Evolutionary conservation across 2,113 vertebrate species (phyloP), one percentile per base, ranked within the genome.

Genomic region (Lophius piscatorius): DNA sequence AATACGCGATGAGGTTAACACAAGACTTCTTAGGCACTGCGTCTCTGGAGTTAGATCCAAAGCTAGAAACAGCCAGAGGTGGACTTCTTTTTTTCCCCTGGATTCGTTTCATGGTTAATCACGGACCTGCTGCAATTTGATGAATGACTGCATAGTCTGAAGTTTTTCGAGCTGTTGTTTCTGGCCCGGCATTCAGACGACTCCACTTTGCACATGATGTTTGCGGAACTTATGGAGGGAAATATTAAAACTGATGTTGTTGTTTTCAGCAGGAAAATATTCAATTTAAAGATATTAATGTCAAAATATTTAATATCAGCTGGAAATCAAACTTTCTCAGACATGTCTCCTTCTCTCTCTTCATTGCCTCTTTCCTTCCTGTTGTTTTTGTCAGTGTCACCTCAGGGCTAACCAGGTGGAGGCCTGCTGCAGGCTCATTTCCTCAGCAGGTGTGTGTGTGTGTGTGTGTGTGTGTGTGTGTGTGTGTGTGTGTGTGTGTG

Each of bases 351-450:
- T n/a, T 21, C 29, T 66, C 49, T 70, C 28, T 59, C 58, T 55
- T 55, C 63, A 20, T 45, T 13, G 39, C 52, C 18, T 71, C 46
- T 59, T 70, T 74, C 39, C 57, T 79, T 47, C 40, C 44, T 51
- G 69, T 74, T 58, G 51, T 68, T 74, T 70, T 63, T 48, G n/a
- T 50, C 42, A 4, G 56, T 64, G 65, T 72, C 76, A 86, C 87
- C 82, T 78, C 68, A 2, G 75, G 86, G 74, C 76, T 71, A 56
- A 64, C 91, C 94, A 94, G 94, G 94, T 94, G 94, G 91, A 91
- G 85, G 92, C 48, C 55, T 91, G 88, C 93, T 93, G 91, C 89
- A 64, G 90, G 90, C 93, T 96, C 93, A 95, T 95, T 96, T 98
- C 95, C 94, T 96, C 91, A 63, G 89, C 60, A 89, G 93, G 90